Evolutionary conservation across 2,888 invertebrate genomes (phyloP).

Genomic region (Erannis defoliaria): DNA sequence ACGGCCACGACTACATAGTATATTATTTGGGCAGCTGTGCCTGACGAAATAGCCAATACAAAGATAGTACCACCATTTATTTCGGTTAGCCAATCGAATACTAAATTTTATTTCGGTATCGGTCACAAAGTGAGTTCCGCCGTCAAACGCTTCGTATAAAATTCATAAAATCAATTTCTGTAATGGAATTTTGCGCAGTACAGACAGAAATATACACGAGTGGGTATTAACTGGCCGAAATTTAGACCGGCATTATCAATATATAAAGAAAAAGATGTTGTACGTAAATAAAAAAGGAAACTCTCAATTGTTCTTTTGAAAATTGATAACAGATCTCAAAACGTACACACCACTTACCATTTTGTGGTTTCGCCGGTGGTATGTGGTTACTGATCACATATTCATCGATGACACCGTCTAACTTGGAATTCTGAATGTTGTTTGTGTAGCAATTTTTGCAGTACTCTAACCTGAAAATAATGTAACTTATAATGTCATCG

Average conservation of each 20-base stretch:
- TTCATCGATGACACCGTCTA: conserved; percentile 78
- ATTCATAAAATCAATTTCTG: conserved; percentile 42
- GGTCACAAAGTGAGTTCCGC: conserved; percentile 6
- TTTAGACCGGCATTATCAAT: conserved; percentile 17
- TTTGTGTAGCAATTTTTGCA: conserved; percentile 95
- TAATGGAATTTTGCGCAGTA: conserved; percentile 37
- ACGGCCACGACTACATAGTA: neutral
- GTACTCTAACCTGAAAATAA: conserved; percentile 83
- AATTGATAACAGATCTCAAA: neutral
- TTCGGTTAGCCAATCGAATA: conserved; percentile 8
- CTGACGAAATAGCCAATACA: conserved; percentile 1
- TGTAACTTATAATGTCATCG: conserved; percentile 6
- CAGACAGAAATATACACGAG: conserved; percentile 31
- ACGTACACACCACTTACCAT: conserved; percentile 68
- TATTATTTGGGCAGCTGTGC: neutral
- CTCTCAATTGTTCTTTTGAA: neutral
- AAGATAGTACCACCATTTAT: conserved; percentile 12
- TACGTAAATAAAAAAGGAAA: neutral
- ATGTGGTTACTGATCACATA: conserved; percentile 84
- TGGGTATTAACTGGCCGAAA: conserved; percentile 23
- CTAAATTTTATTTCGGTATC: conserved; percentile 13
- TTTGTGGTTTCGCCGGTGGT: conserved; percentile 77
- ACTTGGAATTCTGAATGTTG: conserved; percentile 86
- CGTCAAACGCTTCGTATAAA: conserved; percentile 29
- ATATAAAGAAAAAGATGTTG: conserved; percentile 1